These are phyloP conservation scores for Tragelaphus buxtoni DNA, from an alignment of 2,113 vertebrate species.

Conservation along the genomic window DNA sequence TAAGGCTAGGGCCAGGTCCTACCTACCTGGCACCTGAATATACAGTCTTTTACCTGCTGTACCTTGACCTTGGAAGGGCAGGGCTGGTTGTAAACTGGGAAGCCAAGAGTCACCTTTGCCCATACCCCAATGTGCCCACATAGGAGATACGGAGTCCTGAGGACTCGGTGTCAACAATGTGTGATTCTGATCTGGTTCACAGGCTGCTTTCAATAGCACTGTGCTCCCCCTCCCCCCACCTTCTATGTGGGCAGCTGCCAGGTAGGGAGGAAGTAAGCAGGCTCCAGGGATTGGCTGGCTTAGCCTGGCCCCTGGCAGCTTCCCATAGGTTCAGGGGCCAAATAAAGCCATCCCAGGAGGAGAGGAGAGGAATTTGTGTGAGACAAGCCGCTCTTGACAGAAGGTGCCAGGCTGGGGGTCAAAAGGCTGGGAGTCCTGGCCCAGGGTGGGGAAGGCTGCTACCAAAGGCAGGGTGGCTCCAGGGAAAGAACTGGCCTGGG, in stretches of 20 bases:
- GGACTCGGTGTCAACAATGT: accelerated
- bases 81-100: background rate
- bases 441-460: background rate
- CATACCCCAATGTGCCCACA: accelerated
- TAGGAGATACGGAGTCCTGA: background rate
- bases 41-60: background rate
- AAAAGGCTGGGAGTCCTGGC: background rate
- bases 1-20: too few species aligned
- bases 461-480: background rate
- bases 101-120: background rate
- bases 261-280: background rate
- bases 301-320: background rate
- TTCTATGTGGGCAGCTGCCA: background rate
- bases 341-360: background rate
- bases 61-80: background rate
- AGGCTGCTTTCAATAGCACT: background rate
- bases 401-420: background rate
- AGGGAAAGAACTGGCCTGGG: background rate
- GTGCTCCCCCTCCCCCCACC: background rate
- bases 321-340: background rate
- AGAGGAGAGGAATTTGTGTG: background rate
- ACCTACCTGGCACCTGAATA: background rate
- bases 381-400: background rate
- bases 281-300: background rate
- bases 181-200: background rate